Evolutionary conservation across 2,888 invertebrate species (phyloP), one percentile per base, ranked within the genome.

Genomic region (Oegoconia quadripuncta): DNA sequence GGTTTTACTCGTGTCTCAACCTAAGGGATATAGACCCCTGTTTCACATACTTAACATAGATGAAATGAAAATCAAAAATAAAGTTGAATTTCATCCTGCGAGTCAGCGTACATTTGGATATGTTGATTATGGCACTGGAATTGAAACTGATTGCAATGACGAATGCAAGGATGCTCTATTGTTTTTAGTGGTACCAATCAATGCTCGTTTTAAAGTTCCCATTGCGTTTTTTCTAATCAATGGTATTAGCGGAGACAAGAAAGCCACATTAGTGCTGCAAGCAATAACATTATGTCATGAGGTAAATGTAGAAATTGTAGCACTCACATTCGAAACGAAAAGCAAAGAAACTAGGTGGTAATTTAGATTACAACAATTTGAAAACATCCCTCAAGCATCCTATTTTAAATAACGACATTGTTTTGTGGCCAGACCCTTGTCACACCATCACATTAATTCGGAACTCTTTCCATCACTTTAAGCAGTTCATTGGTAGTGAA

Each of bases 311-410:
- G 20, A 22, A 11, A 29, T 55, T 2, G 39, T 31, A 28, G 42
- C 52, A 1, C 3, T 55, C 9, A 58, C 58, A 2, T 55, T 46
- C 34, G 52, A n/a, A n/a, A n/a, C n/a, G n/a, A 0, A 55, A 53
- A 52, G 43, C 46, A 1, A 47, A 43, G 14, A 11, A 32, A 18
- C 30, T 53, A 8, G 53, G 52, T 2, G 52, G 55, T 23, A 20
- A 9, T n/a, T 28, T 48, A n/a, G 13, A 39, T 8, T 17, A 12
- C 1, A 12, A 33, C 11, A 36, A 36, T 5, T n/a, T 45, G 12
- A 37, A 41, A 31, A 36, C 38, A 1, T 4, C 3, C 9, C 39
- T 45, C 32, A 32, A 30, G 18, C 22, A 38, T 13, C 27, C 32
- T 1, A 9, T 13, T 9, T 22, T 33, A 2, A 15, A 17, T 7